A percentile compares a stretch with the other conserved stretches of the same genome.
phyloP scores from a whole-genome alignment of 2,113 vertebrate genomes.

The Anhinga rufa region DNA sequence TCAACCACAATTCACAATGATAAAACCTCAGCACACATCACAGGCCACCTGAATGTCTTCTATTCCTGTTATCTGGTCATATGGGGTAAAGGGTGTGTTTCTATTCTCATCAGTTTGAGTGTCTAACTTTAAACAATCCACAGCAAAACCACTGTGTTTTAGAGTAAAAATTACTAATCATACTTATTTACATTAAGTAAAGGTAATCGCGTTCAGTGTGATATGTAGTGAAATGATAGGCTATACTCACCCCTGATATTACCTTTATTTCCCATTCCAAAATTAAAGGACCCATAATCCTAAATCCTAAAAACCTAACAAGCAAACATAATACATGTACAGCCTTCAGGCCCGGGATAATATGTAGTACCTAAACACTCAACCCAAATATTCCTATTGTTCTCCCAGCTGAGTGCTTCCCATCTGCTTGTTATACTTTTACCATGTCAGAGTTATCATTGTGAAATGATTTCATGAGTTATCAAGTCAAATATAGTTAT shows the following conservation, averaged over 20 bases:
- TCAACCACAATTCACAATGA: background rate
- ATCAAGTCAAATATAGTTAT: background rate
- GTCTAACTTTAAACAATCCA: background rate
- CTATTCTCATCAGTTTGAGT: background rate
- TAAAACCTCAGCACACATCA: background rate
- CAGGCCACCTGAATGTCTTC: background rate
- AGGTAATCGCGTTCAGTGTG: background rate
- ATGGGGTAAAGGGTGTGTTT: background rate
- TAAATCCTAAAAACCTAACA: background rate
- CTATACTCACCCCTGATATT: background rate
- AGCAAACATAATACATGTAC: background rate
- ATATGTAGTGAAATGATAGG: background rate
- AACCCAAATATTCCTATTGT: background rate
- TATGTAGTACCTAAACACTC: background rate
- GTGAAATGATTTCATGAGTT: slow-evolving; percentile 18
- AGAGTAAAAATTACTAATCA: background rate
- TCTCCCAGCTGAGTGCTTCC: background rate
- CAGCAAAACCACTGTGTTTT: background rate
- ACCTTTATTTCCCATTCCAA: background rate
- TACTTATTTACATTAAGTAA: background rate
- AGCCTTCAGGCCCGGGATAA: background rate
- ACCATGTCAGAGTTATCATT: background rate
- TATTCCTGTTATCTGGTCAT: background rate
- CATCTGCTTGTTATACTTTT: background rate
- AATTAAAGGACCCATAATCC: background rate